Base-by-base conservation (phyloP, 2,113 vertebrate species). In the Lucifuga dentata region DNA sequence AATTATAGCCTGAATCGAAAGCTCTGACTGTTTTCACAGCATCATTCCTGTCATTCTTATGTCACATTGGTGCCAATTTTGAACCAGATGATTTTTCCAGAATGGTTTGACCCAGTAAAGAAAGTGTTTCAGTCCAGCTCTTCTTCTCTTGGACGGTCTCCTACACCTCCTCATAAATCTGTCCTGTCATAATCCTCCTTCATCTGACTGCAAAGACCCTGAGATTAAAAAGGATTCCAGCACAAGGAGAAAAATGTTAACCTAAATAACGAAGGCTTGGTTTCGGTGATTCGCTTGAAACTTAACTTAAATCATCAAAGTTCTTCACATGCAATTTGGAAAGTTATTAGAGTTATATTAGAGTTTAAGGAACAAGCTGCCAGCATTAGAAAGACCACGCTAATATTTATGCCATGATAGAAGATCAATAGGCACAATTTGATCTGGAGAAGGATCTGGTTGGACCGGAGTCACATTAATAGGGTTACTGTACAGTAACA, bases 261-360 rank as follows among this genome's bases (percentile, higher is more conserved):
- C 48, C 58, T n/a, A n/a, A n/a, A n/a, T n/a, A 87, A 86, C 55
- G 57, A 57, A 70, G 74, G 57, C 83, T 88, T 87, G 90, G 83
- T 90, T 83, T 81, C 45, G 76, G 55, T n/a, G n/a, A n/a, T 86
- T 75, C 70, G 41, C 56, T 55, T 56, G 50, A 57, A 56, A n/a
- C 57, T 71, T 71, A 33, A 59, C 64, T 62, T 63, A 35, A 73
- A 65, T 52, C 68, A 55, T 63, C 60, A 46, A 43, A 51, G 23
- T n/a, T n/a, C n/a, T n/a, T n/a, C n/a, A n/a, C n/a, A n/a, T n/a
- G n/a, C n/a, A n/a, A n/a, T n/a, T n/a, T n/a, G n/a, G n/a, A n/a
- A n/a, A n/a, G n/a, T n/a, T n/a, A n/a, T n/a, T n/a, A n/a, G n/a
- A n/a, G n/a, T n/a, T n/a, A n/a, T n/a, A n/a, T n/a, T n/a, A n/a